phyloP scores from a whole-genome alignment of 2,888 invertebrate species.

The Cerastoderma edule region DNA sequence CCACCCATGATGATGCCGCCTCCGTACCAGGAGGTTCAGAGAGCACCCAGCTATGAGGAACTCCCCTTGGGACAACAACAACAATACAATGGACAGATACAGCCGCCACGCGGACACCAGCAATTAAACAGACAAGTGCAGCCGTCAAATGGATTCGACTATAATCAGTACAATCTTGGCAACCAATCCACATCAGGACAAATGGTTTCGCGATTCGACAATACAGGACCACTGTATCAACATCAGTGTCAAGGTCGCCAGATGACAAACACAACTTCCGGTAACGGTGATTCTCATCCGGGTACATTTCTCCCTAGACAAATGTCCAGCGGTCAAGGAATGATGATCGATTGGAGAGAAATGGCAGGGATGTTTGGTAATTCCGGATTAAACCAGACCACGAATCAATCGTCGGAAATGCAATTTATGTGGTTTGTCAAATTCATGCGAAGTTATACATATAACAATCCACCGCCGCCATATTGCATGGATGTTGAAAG shows the following conservation, averaged over 20 bases:
- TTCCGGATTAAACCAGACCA: neutral
- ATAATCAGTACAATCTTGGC: no score
- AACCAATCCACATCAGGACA: no score
- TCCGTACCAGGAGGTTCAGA: constrained; percentile 30
- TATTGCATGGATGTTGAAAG: constrained; percentile 25
- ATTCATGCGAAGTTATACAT: constrained; percentile 47
- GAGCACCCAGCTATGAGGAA: neutral
- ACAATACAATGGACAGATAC: no score
- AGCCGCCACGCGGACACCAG: no score
- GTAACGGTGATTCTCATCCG: neutral
- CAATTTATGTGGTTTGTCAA: constrained; percentile 55
- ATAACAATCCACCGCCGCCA: constrained; percentile 45
- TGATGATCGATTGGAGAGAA: constrained; percentile 39
- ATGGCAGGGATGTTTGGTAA: constrained; percentile 8
- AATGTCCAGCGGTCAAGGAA: neutral
- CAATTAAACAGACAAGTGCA: no score
- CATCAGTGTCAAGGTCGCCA: neutral
- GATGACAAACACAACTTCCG: neutral
- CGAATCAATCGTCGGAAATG: constrained; percentile 29
- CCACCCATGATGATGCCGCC: constrained; percentile 39
- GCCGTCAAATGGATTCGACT: no score
- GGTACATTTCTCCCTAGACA: neutral
- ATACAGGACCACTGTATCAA: no score
- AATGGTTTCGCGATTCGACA: no score
- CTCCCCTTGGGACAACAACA: neutral